These are phyloP conservation scores for Periophthalmus modestus DNA, from an alignment of 2,113 vertebrate species.

Conservation along the genomic window DNA sequence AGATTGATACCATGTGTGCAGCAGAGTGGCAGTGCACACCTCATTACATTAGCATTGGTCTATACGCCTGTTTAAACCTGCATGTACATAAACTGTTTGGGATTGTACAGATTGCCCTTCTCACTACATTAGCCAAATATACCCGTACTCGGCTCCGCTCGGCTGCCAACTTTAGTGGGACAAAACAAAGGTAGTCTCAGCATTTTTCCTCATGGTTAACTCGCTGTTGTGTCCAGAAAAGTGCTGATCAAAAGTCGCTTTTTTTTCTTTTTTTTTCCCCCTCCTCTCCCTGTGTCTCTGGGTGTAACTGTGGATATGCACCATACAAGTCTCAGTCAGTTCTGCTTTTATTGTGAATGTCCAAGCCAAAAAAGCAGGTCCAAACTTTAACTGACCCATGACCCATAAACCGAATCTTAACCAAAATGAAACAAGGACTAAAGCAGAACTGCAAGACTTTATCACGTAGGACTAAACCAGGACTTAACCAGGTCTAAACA, in stretches of 20 bases:
- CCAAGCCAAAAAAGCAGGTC: too few species aligned
- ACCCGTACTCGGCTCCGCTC: constrained; percentile 42
- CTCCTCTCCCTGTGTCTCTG: constrained; percentile 37
- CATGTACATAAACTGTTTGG: constrained; percentile 51
- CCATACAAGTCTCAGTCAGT: too few species aligned
- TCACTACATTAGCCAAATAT: constrained; percentile 73
- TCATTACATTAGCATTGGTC: constrained; percentile 25
- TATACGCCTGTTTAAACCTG: constrained; percentile 28
- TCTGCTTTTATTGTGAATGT: too few species aligned
- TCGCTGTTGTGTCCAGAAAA: constrained; percentile 60
- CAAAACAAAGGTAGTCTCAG: constrained; percentile 67
- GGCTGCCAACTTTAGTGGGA: constrained; percentile 48
- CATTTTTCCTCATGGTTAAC: constrained; percentile 55
- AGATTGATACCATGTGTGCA: constrained; percentile 49
- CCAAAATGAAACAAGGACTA: not conserved
- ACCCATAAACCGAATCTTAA: too few species aligned
- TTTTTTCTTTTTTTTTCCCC: too few species aligned
- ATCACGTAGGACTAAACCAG: not conserved
- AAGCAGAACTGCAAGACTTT: not conserved
- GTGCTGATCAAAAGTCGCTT: constrained; percentile 66
- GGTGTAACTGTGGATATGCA: constrained; percentile 8
- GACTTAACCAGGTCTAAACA: not conserved
- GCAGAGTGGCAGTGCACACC: constrained; percentile 34
- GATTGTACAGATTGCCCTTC: constrained; percentile 70
- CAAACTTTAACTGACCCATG: too few species aligned